Evolutionary conservation across 2,113 vertebrate genomes (phyloP).

Genomic region (Tapirus terrestris): DNA sequence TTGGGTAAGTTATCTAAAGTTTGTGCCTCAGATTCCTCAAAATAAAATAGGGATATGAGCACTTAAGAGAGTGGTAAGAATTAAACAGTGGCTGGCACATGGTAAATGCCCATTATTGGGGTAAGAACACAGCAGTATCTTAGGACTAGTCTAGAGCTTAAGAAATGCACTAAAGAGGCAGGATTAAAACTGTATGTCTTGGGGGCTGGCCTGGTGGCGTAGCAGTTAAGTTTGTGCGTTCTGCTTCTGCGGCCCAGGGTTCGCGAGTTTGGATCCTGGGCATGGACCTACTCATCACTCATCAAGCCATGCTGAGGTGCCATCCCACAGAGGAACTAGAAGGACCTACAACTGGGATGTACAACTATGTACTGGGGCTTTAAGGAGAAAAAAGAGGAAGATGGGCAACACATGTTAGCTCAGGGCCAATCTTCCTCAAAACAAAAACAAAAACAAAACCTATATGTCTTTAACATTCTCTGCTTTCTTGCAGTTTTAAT

Average conservation of each 20-base stretch:
- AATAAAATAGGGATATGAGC: not conserved
- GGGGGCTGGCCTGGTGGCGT: no score
- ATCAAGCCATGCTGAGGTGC: no score
- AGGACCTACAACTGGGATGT: no score
- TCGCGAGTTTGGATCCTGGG: no score
- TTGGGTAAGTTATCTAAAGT: not conserved
- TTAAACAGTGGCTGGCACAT: not conserved
- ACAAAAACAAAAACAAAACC: no score
- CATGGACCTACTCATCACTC: no score
- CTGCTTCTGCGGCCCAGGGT: no score
- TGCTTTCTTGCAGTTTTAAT: not conserved
- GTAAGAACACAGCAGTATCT: not conserved
- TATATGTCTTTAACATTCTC: not conserved
- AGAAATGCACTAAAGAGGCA: not conserved
- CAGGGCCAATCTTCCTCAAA: no score
- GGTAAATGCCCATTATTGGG: not conserved
- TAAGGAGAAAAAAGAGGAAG: no score
- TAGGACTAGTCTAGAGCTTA: not conserved
- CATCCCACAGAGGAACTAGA: no score
- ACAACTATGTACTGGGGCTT: no score
- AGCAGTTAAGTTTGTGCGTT: not conserved
- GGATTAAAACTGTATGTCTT: not conserved
- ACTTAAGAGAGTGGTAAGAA: not conserved
- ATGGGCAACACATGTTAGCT: no score
- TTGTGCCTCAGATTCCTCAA: conserved; percentile 6